phyloP scores from a whole-genome alignment of 2,888 invertebrate species.

The Anoplius nigerrimus region DNA sequence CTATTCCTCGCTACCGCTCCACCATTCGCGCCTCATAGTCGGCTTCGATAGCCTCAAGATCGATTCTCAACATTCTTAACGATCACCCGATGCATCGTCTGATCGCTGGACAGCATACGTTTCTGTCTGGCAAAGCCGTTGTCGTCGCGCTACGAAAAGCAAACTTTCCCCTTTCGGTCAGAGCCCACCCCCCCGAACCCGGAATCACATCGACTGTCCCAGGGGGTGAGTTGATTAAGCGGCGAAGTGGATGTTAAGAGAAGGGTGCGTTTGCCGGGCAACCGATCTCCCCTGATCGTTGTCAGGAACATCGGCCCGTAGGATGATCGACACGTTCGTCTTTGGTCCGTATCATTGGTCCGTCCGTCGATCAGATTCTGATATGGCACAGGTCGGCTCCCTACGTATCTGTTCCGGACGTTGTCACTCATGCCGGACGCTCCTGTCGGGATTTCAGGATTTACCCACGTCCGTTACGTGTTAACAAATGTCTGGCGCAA shows the following conservation, averaged over 20 bases:
- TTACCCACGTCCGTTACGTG: slow-evolving; percentile 5
- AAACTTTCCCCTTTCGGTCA: not conserved
- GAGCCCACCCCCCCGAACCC: not conserved
- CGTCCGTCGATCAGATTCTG: slow-evolving; percentile 34
- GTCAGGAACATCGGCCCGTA: slow-evolving; percentile 33
- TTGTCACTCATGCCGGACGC: slow-evolving; percentile 43
- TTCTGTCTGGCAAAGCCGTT: too few relatives aligned
- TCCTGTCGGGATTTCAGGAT: slow-evolving; percentile 5
- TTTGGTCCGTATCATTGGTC: slow-evolving; percentile 36
- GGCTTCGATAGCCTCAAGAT: too few relatives aligned
- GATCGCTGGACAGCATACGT: too few relatives aligned
- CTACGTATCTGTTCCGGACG: slow-evolving; percentile 45
- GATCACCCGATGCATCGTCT: too few relatives aligned
- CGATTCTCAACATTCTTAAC: too few relatives aligned
- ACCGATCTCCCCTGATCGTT: slow-evolving; percentile 18
- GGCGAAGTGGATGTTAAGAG: slow-evolving; percentile 11
- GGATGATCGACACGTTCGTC: slow-evolving; percentile 48
- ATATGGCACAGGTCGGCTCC: slow-evolving; percentile 33
- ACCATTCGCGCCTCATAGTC: too few relatives aligned
- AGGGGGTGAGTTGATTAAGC: not conserved
- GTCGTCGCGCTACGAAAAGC: not conserved
- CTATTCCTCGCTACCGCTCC: too few relatives aligned
- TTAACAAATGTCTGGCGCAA: slow-evolving; percentile 1
- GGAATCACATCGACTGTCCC: not conserved
- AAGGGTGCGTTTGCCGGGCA: not conserved